phyloP scores from a whole-genome alignment of 1,140 invertebrate species.

The Pachypeltis micranthus region DNA sequence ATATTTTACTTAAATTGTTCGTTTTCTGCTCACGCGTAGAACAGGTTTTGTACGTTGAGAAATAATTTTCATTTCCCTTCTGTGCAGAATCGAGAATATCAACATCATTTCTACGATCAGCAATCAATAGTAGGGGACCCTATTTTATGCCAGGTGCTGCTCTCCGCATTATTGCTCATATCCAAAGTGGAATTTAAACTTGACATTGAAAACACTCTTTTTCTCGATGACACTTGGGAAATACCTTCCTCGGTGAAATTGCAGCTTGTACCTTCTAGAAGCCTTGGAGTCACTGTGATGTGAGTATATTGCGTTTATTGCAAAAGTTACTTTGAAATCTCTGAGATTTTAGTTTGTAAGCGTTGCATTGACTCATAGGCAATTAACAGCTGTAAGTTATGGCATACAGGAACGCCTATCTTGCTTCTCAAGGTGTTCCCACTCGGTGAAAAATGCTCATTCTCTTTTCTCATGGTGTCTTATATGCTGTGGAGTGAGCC shows the following conservation, averaged over 20 bases:
- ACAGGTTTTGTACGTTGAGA: not conserved
- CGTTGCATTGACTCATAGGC: no score
- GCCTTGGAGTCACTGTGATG: constrained; percentile 40
- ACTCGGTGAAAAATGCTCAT: no score
- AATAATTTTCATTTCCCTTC: not conserved
- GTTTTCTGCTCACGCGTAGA: no score
- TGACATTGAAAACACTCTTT: constrained; percentile 40
- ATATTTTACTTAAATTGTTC: not conserved
- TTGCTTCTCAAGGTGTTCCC: no score
- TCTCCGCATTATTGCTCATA: constrained; percentile 44
- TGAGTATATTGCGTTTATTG: constrained; percentile 16
- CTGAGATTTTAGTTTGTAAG: no score
- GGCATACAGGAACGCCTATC: no score
- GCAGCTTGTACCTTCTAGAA: constrained; percentile 44
- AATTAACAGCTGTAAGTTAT: no score
- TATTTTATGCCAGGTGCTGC: constrained; percentile 44
- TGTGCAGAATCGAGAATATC: not conserved
- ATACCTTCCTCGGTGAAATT: constrained; percentile 37
- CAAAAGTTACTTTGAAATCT: not conserved
- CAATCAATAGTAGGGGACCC: constrained; percentile 40
- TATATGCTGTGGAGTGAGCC: no score
- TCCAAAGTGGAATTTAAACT: constrained; percentile 42
- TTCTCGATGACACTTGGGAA: constrained; percentile 44
- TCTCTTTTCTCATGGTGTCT: no score
- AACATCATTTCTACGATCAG: constrained; percentile 22